Base-by-base conservation (phyloP, 2,888 invertebrate genomes). In the Choreutis nemorana region DNA sequence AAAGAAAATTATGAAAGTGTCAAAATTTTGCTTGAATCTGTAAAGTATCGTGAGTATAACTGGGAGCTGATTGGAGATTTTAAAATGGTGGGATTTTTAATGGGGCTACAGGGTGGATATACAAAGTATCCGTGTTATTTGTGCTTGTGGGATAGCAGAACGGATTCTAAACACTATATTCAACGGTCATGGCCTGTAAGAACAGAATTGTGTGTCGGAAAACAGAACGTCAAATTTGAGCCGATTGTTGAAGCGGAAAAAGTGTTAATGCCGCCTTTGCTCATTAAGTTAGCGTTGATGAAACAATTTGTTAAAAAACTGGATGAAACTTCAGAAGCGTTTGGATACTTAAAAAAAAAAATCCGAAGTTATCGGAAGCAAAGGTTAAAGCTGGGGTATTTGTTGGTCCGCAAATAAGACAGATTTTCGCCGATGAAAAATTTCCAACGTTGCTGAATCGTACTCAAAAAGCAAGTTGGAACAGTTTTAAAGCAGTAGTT, bases 331-430 rank as follows among this genome's bases (percentile, higher is more conserved):
- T 34, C 33, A 26, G 33, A 37, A 31, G 32, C 34, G 26, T 34
- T 39, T 30, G 28, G 24, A 40, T 36, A 37, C 33, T 36, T 37
- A 26, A 36, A 35, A 30, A 29, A 7, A 23, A 31, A 33, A 34
- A 37, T 31, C 33, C 36, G 26, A 40, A 40, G 29, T 32, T 38
- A 29, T 42, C 42, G 30, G 37, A 40, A 31, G 37, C 37, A 27
- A 37, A 36, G 30, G 24, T 35, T 36, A 32, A 38, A 38, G 37
- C 34, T 36, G 36, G 35, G 26, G 26, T 35, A 23, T 24, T 24
- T 12, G 12, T 24, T 8, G 12, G 9, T 9, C 25, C 2, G 8
- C 25, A 25, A 25, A 25, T 25, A 14, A 25, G n/a, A 14, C 1
- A 25, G 14, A 25, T 25, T 14, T 14, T 25, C 14, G 9, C 13